Evolutionary conservation across 2,888 invertebrate genomes (phyloP), one percentile per base, ranked within the genome.

Genomic region (Malachius bipustulatus): DNA sequence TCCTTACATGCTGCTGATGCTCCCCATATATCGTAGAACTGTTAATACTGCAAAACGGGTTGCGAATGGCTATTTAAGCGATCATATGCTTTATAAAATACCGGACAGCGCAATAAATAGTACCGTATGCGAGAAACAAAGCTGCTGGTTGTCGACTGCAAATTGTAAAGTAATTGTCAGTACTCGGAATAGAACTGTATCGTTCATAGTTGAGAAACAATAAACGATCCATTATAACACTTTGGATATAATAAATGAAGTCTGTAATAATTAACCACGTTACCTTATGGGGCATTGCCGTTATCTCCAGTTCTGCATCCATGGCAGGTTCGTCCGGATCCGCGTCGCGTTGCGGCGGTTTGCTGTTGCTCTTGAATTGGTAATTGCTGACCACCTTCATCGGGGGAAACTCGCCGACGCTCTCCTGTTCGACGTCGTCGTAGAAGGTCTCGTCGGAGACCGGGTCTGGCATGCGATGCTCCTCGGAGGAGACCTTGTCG

Each of bases 281-380:
- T 47, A 53, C 55, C 47, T 55, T 51, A 48, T 55, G 51, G 11
- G 54, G 50, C 35, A 46, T 41, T 40, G 51, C 48, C 47, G 55
- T 52, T 48, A 55, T 50, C 42, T 56, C 53, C 40, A 49, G 49
- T 42, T 50, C 45, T 44, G 41, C 42, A 29, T 46, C 46, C 11
- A 34, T 16, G 26, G 30, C 37, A 35, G 31, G 32, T 32, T 36
- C 39, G 31, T 41, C 42, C 34, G 41, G 37, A 31, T 42, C 28
- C 34, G 37, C 11, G 29, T 6, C 32, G 39, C 27, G 28, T 6
- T 38, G 30, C 16, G 32, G 36, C 13, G 35, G 16, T 26, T 36
- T 36, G 29, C 19, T 38, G 26, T 14, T 12, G 15, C 32, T 30
- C 14, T 16, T 16, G 19, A 30, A 6, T 9, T 30, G 26, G 13